These are phyloP conservation scores for Chrysopa pallens DNA, from an alignment of 1,140 invertebrate genomes.

Conservation along the genomic window DNA sequence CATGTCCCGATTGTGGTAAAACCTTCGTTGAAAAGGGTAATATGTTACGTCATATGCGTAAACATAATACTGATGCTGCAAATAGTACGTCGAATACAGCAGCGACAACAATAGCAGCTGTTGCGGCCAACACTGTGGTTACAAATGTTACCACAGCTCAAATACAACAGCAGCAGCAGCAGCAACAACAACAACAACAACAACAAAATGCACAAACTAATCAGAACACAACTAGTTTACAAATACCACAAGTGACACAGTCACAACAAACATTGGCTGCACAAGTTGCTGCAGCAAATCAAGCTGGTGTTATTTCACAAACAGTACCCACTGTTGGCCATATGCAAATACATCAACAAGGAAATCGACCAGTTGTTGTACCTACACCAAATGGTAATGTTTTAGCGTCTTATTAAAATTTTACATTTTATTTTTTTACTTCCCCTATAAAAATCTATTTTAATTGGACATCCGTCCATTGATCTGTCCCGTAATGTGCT, in stretches of 20 bases:
- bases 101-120: slow-evolving; percentile 1
- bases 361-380: slow-evolving; percentile 17
- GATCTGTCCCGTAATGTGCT: too few species aligned
- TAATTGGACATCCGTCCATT: too few species aligned
- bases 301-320: slow-evolving; percentile 7
- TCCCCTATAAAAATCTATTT: too few species aligned
- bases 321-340: slow-evolving; percentile 8
- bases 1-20: slow-evolving; percentile 55
- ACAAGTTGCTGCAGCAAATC: slow-evolving; percentile 4
- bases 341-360: slow-evolving; percentile 15
- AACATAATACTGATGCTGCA: slow-evolving; percentile 27
- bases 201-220: slow-evolving; percentile 4
- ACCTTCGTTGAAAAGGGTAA: slow-evolving; percentile 63
- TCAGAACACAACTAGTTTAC: slow-evolving; percentile 3
- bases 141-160: slow-evolving; percentile 11
- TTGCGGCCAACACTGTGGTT: not conserved
- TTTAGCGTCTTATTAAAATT: slow-evolving; percentile 15
- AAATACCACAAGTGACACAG: not conserved
- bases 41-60: slow-evolving; percentile 39
- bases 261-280: slow-evolving; percentile 1
- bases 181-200: slow-evolving; percentile 4
- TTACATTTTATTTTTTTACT: not conserved
- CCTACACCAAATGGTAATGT: slow-evolving; percentile 20
- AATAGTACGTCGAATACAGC: not conserved
- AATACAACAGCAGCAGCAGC: slow-evolving; percentile 9